Evolutionary conservation across 2,797 vertebrate species (phyloP), one percentile per base, ranked within the genome.

Genomic region (Rousettus madagascariensis): DNA sequence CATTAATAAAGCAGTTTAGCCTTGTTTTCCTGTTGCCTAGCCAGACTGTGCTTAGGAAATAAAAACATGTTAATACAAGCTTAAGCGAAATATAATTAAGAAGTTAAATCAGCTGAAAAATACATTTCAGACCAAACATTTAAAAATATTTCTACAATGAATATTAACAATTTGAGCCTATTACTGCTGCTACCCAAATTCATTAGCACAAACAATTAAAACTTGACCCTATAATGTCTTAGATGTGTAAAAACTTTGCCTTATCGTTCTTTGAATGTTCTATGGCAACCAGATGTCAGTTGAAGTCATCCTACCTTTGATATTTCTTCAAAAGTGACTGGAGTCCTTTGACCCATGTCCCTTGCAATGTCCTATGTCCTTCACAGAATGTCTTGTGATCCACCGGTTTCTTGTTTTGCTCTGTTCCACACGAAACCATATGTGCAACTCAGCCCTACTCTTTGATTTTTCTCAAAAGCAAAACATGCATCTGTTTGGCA

Each of bases 21-120:
- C 33, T 86, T 53, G 26, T 71, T 93, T 93, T 72, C 36, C 10
- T 77, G 4, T 66, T 80, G 22, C 28, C 16, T 65, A 38, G 46
- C 8, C 6, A 87, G 28, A 49, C 3, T 24, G 0, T 49, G 13
- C 8, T 86, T 28, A 51, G 6, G 20, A 78, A 86, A 90, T 71
- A 49, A 61, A 78, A 63, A n/a, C 15, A 82, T 55, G 92, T 92
- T 68, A 74, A 43, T 41, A 72, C 19, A 72, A 78, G 1, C 15
- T 6, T 36, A 93, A 83, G 28, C 20, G 85, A 87, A 95, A 41
- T 49, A 4, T 24, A 87, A 93, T 20, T 83, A 82, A 83, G 49
- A 90, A 87, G 79, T 65, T 77, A 83, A 94, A 84, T 74, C 6
- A 71, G 1, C 19, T 93, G 53, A 75, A 79, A 90, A 86, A 63